These are phyloP conservation scores for Allygus modestus DNA, from an alignment of 2,888 invertebrate genomes.

Conservation along the genomic window DNA sequence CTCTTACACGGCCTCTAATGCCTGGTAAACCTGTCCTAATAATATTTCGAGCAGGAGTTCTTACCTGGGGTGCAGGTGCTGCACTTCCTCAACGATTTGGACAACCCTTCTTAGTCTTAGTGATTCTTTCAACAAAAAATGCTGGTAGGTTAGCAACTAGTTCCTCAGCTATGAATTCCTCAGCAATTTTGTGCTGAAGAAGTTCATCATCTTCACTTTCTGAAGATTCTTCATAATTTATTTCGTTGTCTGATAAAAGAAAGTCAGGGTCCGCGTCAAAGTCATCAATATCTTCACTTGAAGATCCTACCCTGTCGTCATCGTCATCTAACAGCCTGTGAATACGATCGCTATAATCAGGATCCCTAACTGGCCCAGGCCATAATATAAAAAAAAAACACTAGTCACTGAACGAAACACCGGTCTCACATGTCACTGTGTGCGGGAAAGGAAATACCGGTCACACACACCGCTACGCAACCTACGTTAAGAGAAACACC, in stretches of 20 bases:
- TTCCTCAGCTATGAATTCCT: neutral
- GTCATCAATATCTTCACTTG: neutral
- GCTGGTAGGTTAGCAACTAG: neutral
- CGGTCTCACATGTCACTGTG: neutral
- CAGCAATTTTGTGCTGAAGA: neutral
- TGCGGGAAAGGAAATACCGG: neutral
- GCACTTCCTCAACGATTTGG: conserved; percentile 24
- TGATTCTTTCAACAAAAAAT: neutral
- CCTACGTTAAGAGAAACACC: conserved; percentile 9
- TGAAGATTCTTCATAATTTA: neutral
- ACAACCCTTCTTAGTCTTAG: neutral
- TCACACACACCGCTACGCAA: neutral
- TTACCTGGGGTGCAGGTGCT: conserved; percentile 24
- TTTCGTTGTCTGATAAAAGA: neutral
- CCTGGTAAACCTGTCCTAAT: conserved; percentile 51
- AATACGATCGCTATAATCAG: conserved; percentile 16
- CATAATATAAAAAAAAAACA: neutral
- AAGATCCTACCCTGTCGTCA: neutral
- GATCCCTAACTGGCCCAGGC: neutral
- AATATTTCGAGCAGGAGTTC: conserved; percentile 33
- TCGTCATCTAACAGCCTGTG: neutral
- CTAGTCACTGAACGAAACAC: neutral
- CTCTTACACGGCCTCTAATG: conserved; percentile 45
- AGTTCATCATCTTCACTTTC: neutral
- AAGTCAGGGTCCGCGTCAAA: neutral